Evolutionary conservation across 53 echinoderm and acorn worm genomes (phyloP).

Genomic region (Hippasteria phrygiana): DNA sequence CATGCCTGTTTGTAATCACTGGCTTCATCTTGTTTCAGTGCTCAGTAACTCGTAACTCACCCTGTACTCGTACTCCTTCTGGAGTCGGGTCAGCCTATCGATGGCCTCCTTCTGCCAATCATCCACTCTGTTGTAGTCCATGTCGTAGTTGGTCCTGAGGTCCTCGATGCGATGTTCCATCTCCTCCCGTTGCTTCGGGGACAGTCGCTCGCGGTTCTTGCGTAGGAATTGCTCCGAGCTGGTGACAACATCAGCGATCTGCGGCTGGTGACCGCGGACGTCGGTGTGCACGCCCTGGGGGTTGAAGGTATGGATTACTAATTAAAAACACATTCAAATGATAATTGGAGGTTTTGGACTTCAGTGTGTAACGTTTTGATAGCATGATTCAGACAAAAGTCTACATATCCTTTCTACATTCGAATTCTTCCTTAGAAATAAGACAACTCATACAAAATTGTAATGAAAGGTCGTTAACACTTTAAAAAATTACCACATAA

Average conservation of each 20-base stretch:
- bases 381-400: no score
- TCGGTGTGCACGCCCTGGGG: conserved; percentile 78
- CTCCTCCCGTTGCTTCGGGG: conserved; percentile 84
- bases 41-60: conserved; percentile 55
- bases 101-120: conserved; percentile 86
- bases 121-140: conserved; percentile 80
- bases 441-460: no score
- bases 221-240: conserved; percentile 91
- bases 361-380: no score
- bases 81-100: conserved; percentile 75
- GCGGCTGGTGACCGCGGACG: conserved; percentile 75
- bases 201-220: conserved; percentile 84
- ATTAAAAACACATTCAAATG: background rate
- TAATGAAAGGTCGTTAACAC: no score
- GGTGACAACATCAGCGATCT: conserved; percentile 78
- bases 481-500: no score
- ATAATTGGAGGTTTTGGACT: background rate
- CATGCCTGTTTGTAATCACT: no score
- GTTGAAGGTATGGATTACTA: background rate
- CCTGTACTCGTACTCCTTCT: conserved; percentile 88
- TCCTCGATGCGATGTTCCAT: conserved; percentile 72
- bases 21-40: no score
- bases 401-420: no score
- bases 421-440: no score
- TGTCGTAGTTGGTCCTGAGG: conserved; percentile 80